Evolutionary conservation across 2,888 invertebrate species (phyloP).

Genomic region (Hydrotaea diabolus): DNA sequence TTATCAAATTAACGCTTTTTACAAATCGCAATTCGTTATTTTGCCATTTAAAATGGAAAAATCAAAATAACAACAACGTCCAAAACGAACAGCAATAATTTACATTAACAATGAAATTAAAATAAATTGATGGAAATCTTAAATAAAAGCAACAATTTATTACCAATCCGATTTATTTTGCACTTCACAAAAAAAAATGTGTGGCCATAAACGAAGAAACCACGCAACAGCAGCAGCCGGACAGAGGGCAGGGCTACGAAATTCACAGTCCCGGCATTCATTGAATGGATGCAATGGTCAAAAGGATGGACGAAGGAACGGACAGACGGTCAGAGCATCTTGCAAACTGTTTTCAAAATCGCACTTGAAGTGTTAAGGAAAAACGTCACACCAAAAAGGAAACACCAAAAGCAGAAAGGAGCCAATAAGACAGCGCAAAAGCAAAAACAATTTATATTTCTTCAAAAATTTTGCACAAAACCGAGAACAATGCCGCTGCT

Average conservation of each 20-base stretch:
- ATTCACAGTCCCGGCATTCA: not conserved
- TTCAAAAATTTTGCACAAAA: constrained; percentile 23
- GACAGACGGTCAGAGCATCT: constrained; percentile 32
- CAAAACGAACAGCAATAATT: constrained; percentile 22
- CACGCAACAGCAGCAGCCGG: not conserved
- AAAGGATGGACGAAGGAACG: not conserved
- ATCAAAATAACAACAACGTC: not conserved
- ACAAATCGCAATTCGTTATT: constrained; percentile 34
- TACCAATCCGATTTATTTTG: constrained; percentile 42
- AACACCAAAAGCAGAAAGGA: not conserved
- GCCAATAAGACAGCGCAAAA: not conserved
- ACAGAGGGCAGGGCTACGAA: not conserved
- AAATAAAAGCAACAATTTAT: constrained; percentile 52
- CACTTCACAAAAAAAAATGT: constrained; percentile 2
- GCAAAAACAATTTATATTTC: constrained; percentile 53
- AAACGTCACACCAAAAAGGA: constrained; percentile 31
- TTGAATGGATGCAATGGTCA: not conserved
- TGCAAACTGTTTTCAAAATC: constrained; percentile 64
- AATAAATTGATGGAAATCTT: constrained; percentile 61
- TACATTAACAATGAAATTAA: constrained; percentile 55
- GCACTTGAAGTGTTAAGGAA: constrained; percentile 67
- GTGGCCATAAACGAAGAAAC: constrained; percentile 2
- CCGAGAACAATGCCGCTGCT: constrained; percentile 50
- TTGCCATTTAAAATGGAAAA: not conserved
- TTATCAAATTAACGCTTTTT: constrained; percentile 36